Evolutionary conservation across 2,888 invertebrate species (phyloP).

Genomic region (Papilio demoleus): DNA sequence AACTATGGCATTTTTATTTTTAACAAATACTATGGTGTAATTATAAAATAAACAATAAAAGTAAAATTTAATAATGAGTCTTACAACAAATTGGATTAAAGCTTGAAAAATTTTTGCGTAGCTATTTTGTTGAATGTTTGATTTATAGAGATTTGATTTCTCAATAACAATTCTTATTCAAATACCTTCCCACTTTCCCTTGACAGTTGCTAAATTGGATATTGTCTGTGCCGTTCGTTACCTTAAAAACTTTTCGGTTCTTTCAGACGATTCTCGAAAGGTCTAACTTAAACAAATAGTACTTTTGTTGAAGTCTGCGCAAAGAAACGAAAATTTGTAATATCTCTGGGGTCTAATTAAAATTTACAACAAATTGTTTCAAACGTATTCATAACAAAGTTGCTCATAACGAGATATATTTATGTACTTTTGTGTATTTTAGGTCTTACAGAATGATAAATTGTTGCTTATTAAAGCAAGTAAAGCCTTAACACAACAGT

Average conservation of each 20-base stretch:
- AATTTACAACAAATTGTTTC: slow-evolving; percentile 5
- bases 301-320: neutral
- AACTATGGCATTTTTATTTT: no score
- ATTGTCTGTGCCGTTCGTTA: slow-evolving; percentile 36
- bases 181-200: slow-evolving; percentile 26
- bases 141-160: slow-evolving; percentile 35
- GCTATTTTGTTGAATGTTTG: neutral
- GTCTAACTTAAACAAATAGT: slow-evolving; percentile 21
- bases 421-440: neutral
- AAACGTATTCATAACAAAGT: neutral
- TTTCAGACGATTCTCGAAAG: slow-evolving; percentile 12
- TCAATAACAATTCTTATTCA: slow-evolving; percentile 34
- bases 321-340: slow-evolving; percentile 14
- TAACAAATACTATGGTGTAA: no score
- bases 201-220: slow-evolving; percentile 36
- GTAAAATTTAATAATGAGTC: no score
- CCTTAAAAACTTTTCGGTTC: slow-evolving; percentile 34
- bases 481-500: no score
- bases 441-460: neutral
- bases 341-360: slow-evolving; percentile 14
- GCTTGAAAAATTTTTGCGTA: slow-evolving; percentile 17
- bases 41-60: no score
- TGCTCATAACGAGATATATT: neutral
- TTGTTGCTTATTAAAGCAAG: neutral
- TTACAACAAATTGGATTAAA: no score